These are phyloP conservation scores for Tringa solitaria DNA, from an alignment of 2,113 vertebrate genomes.

Conservation along the genomic window DNA sequence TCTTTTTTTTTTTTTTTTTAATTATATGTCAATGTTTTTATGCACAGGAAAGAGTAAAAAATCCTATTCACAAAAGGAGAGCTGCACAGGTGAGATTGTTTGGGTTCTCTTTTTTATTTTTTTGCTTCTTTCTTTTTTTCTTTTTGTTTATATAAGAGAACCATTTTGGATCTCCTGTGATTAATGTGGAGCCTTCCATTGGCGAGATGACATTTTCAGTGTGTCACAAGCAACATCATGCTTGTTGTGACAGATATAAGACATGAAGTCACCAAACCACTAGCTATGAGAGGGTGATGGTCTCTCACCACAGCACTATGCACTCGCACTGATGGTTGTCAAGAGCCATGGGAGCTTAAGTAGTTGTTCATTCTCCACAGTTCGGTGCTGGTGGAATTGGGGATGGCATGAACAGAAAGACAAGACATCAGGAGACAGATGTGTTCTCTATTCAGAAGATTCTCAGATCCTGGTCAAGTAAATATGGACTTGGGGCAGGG, in stretches of 20 bases:
- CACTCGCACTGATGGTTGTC: neutral
- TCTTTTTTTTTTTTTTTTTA: neutral
- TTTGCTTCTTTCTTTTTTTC: neutral
- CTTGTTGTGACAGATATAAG: neutral
- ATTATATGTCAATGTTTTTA: neutral
- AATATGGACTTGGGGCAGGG: neutral
- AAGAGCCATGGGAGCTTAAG: neutral
- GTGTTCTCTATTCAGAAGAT: neutral
- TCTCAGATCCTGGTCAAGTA: neutral
- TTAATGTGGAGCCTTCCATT: neutral
- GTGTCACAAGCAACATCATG: neutral
- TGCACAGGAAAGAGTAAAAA: neutral
- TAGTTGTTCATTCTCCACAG: neutral
- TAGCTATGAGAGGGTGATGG: neutral
- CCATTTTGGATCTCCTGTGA: neutral
- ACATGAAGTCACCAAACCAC: neutral
- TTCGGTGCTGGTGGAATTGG: neutral
- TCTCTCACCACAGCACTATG: neutral
- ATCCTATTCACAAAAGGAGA: neutral
- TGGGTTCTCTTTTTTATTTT: neutral
- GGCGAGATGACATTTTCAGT: neutral
- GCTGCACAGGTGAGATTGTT: neutral
- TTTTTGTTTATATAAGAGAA: neutral
- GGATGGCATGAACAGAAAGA: neutral
- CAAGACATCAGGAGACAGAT: neutral